These are phyloP conservation scores for Zoroaster sp. DNA, from an alignment of 53 echinoderm and acorn worm genomes.

Conservation along the genomic window DNA sequence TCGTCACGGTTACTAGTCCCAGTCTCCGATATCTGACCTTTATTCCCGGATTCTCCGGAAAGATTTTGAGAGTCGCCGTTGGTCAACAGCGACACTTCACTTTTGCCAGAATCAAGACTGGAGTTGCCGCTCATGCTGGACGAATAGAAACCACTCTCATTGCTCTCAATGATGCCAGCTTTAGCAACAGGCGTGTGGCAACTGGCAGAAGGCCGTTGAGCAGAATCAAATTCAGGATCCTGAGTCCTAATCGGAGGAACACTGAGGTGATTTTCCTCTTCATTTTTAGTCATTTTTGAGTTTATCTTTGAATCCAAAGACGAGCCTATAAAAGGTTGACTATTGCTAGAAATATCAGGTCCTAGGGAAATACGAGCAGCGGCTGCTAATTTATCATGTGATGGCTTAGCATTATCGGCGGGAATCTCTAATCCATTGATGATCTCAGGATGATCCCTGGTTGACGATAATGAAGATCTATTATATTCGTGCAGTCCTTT, in stretches of 20 bases:
- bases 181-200: neutral
- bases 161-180: neutral
- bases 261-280: neutral
- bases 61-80: neutral
- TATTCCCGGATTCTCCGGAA: neutral
- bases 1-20: neutral
- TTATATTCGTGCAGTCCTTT: neutral
- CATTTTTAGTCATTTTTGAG: neutral
- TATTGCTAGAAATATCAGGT: neutral
- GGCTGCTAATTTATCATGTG: neutral
- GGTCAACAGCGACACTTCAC: neutral
- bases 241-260: neutral
- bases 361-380: neutral
- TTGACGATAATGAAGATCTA: neutral
- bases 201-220: neutral
- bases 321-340: neutral
- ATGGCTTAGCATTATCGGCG: neutral
- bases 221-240: neutral
- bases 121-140: conserved; percentile 3
- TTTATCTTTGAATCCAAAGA: neutral
- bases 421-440: neutral
- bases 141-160: conserved; percentile 17
- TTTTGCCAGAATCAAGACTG: neutral
- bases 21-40: no score
- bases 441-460: neutral